Evolutionary conservation across 2,888 invertebrate species (phyloP), one percentile per base, ranked within the genome.

Genomic region (Calameuta idolon): DNA sequence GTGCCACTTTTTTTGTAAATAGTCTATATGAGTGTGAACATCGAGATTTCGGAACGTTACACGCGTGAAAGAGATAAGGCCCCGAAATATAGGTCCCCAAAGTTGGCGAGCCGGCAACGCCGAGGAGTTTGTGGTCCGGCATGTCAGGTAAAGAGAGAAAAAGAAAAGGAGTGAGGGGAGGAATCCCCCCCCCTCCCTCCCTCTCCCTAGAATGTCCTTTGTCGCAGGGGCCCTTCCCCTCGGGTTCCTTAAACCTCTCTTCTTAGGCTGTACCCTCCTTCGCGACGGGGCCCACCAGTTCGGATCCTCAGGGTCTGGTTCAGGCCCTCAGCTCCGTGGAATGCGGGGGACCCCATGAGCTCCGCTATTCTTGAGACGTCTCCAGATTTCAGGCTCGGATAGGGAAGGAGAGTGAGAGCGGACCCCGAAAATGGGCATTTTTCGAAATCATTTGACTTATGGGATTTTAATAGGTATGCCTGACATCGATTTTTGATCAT

Each of bases 181-280:
- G 69, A 34, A 3, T 5, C 77, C 34, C 68, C n/a, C 34, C 69
- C 3, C 77, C 34, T 35, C n/a, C 34, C 69, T 12, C 34, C 74
- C 34, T 82, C 86, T 86, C 87, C 87, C 87, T 88, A 89, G 89
- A 89, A 88, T 90, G 89, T 90, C 89, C 90, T 89, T 90, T 90
- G 89, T 90, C 89, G 90, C 89, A 82, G 83, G 78, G 81, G 76
- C 82, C 82, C 82, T 80, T 77, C 37, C 80, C 77, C 75, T 69
- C 76, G 40, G 40, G 40, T 40, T 40, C 15, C 40, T 40, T 40
- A 40, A 15, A 40, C 40, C 40, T 15, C 40, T 40, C 40, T 40
- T 40, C 40, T 40, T 40, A 15, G 40, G 15, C 40, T 40, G 40
- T 40, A 40, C 40, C 40, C 40, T 15, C 15, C 40, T 15, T 40